These are phyloP conservation scores for Ictalurus furcatus DNA, from an alignment of 2,113 vertebrate genomes.

Conservation along the genomic window DNA sequence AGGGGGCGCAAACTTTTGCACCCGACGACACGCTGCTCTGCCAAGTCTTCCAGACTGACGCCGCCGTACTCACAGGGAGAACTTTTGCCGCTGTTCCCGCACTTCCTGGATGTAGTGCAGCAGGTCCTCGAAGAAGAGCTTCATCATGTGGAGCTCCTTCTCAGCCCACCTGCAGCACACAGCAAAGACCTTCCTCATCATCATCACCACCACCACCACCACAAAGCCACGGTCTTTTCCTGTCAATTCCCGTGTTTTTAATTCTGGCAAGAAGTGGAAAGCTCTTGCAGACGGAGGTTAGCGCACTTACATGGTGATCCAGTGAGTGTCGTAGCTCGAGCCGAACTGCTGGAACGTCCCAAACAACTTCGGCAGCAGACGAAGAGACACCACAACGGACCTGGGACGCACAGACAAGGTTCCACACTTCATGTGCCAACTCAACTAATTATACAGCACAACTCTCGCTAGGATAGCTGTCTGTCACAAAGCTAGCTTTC, in stretches of 20 bases:
- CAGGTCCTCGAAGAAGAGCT: slow-evolving; percentile 97
- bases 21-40: neutral
- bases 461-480: neutral
- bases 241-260: neutral
- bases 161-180: slow-evolving; percentile 89
- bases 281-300: neutral
- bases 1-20: neutral
- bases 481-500: too few relatives aligned
- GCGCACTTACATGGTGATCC: slow-evolving; percentile 95
- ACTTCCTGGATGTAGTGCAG: slow-evolving; percentile 96
- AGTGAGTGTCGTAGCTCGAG: slow-evolving; percentile 98
- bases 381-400: slow-evolving; percentile 95
- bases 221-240: too few relatives aligned
- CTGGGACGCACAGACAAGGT: slow-evolving; percentile 66
- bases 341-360: slow-evolving; percentile 98
- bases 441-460: neutral
- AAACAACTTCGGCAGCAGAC: slow-evolving; percentile 95
- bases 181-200: neutral
- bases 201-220: neutral
- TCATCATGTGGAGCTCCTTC: slow-evolving; percentile 99
- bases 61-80: slow-evolving; percentile 84
- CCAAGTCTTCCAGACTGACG: neutral
- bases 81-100: slow-evolving; percentile 88
- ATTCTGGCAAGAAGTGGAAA: neutral
- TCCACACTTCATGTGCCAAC: neutral